phyloP scores from a whole-genome alignment of 2,797 vertebrate species.

The Phoxinus dragarum region DNA sequence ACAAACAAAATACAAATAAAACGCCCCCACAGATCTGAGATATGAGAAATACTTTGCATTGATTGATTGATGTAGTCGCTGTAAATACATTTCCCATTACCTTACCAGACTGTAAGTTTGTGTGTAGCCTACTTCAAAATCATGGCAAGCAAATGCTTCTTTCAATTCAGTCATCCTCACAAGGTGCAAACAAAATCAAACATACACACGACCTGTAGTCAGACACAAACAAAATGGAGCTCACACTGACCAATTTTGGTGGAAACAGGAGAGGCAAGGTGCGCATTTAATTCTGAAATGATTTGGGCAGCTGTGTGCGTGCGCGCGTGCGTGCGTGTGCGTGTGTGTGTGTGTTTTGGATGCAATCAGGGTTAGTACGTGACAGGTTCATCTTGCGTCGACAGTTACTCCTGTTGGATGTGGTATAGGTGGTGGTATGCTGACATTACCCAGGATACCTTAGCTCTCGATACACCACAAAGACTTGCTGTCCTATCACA shows the following conservation, averaged over 20 bases:
- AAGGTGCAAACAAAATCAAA: background rate
- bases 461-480: too few species aligned
- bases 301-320: too few species aligned
- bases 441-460: too few species aligned
- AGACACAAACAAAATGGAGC: conserved; percentile 11
- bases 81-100: conserved; percentile 3
- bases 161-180: background rate
- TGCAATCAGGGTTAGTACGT: background rate
- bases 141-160: conserved; percentile 5
- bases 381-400: background rate
- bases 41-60: background rate
- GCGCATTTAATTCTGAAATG: too few species aligned
- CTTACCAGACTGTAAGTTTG: background rate
- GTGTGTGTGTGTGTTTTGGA: background rate
- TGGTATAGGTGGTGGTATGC: background rate
- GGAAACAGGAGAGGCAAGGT: background rate
- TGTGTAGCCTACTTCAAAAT: conserved; percentile 5
- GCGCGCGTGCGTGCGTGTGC: too few species aligned
- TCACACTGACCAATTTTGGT: background rate
- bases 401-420: background rate
- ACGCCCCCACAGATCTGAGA: background rate
- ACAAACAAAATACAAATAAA: too few species aligned
- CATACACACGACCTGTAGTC: background rate
- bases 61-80: background rate
- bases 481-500: too few species aligned